These are phyloP conservation scores for Pampusana beccarii DNA, from an alignment of 2,113 vertebrate species.

Conservation along the genomic window DNA sequence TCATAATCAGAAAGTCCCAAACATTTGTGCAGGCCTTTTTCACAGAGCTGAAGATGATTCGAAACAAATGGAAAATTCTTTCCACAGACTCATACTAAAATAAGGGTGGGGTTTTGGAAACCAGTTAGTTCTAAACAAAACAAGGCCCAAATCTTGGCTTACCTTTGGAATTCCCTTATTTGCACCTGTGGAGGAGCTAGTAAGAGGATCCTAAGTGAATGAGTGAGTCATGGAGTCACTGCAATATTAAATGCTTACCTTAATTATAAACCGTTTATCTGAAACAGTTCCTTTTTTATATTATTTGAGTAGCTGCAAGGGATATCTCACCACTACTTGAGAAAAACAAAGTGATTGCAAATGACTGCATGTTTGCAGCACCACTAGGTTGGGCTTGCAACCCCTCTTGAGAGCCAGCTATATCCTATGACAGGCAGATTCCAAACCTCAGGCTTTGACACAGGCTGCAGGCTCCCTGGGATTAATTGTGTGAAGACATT, in stretches of 20 bases:
- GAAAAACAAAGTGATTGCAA: neutral
- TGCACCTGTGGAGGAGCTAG: neutral
- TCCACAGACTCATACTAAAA: slow-evolving; percentile 40
- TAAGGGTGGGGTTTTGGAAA: slow-evolving; percentile 20
- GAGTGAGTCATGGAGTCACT: neutral
- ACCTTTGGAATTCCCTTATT: neutral
- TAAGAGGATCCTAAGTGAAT: neutral
- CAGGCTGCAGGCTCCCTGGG: neutral
- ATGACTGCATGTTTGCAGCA: neutral
- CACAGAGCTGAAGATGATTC: neutral
- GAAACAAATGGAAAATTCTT: slow-evolving; percentile 48
- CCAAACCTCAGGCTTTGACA: neutral
- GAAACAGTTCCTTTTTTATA: neutral
- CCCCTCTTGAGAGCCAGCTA: neutral
- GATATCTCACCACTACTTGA: neutral
- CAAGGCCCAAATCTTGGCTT: slow-evolving; percentile 5
- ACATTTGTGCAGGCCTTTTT: neutral
- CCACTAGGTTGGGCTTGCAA: neutral
- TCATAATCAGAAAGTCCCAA: neutral
- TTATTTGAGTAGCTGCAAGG: neutral
- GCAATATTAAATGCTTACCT: neutral
- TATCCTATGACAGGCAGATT: neutral
- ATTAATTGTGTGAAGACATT: neutral
- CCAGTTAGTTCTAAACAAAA: neutral
- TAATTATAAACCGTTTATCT: neutral